Conservation (phyloP, 2,888 invertebrate species). For the Metallyticus violacea region DNA sequence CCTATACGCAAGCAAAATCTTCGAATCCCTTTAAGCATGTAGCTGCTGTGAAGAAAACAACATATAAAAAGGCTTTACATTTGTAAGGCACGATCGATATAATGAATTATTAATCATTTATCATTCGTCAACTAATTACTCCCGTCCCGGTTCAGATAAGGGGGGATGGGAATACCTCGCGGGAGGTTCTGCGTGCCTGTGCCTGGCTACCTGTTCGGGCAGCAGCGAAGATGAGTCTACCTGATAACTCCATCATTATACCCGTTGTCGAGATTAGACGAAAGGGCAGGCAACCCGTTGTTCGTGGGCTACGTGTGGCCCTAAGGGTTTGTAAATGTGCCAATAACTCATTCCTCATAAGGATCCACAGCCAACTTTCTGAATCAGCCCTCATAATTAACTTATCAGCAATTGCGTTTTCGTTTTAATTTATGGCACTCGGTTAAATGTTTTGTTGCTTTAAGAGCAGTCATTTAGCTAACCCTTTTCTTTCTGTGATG, state of each 20-base stretch:
- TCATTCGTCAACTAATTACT: background rate
- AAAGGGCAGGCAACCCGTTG: background rate
- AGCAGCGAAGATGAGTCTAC: background rate
- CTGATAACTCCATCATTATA: background rate
- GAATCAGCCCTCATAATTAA: background rate
- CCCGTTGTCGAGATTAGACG: background rate
- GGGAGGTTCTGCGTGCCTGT: background rate
- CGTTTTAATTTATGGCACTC: background rate
- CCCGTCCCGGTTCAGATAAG: background rate
- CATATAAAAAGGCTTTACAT: background rate
- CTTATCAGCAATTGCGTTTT: background rate
- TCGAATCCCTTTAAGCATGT: background rate
- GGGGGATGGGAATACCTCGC: background rate
- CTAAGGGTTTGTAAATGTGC: background rate
- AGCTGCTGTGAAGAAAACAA: background rate
- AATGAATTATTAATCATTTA: constrained; percentile 15
- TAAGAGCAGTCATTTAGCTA: background rate
- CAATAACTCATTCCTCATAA: background rate
- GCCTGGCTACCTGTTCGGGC: background rate
- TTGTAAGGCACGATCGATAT: background rate
- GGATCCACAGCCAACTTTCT: no score
- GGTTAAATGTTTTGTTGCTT: background rate
- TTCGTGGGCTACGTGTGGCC: background rate
- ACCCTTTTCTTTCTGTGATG: background rate
- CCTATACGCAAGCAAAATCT: background rate